A percentile compares a stretch with the other conserved stretches of the same genome.
These are phyloP conservation scores for Diaprepes abbreviatus DNA, from an alignment of 2,888 invertebrate species.

Conservation along the genomic window DNA sequence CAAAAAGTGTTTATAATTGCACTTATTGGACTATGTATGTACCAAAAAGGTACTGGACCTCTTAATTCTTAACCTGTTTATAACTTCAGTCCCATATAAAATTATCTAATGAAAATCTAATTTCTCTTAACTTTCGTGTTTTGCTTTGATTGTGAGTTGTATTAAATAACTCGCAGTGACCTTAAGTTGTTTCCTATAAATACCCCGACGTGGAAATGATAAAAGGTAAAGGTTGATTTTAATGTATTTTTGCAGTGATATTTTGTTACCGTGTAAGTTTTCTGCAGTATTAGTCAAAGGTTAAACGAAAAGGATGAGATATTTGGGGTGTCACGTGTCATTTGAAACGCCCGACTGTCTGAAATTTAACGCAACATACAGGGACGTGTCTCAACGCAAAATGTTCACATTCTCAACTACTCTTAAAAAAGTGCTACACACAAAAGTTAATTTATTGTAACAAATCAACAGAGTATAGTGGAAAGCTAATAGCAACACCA, in stretches of 20 bases:
- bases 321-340: no score
- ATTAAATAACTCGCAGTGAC: constrained; percentile 8
- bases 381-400: no score
- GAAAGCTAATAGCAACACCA: no score
- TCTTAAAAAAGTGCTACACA: no score
- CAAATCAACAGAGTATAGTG: no score
- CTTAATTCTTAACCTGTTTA: neutral
- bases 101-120: constrained; percentile 4
- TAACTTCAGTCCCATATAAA: constrained; percentile 10
- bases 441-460: no score
- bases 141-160: neutral
- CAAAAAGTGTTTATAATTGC: no score
- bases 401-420: no score
- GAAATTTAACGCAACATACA: no score
- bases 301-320: no score
- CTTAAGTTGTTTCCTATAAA: constrained; percentile 18
- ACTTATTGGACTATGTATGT: no score
- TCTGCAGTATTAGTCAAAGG: neutral
- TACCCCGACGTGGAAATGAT: neutral
- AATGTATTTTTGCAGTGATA: constrained; percentile 2
- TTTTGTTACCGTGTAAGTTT: neutral
- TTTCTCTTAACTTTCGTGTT: neutral
- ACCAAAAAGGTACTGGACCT: neutral
- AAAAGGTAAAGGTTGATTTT: constrained; percentile 11
- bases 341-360: no score